Evolutionary conservation across 2,113 vertebrate species (phyloP).

Genomic region (Pleuronectes platessa): DNA sequence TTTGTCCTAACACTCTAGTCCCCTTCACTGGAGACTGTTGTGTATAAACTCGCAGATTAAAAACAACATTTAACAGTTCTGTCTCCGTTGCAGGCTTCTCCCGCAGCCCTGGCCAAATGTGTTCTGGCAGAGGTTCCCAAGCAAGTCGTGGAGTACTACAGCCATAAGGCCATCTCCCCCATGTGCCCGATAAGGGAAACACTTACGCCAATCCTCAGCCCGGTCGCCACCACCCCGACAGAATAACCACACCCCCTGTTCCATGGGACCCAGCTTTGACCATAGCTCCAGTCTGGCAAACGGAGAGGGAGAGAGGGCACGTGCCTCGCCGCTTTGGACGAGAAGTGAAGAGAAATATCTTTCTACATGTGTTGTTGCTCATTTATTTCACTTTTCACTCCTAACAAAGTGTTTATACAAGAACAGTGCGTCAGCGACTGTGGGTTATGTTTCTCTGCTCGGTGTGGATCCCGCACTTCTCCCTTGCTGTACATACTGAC

Average conservation of each 20-base stretch:
- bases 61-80: conserved; percentile 25
- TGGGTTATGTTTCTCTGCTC: conserved; percentile 47
- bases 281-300: conserved; percentile 43
- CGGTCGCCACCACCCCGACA: conserved; percentile 78
- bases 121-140: conserved; percentile 95
- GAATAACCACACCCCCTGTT: conserved; percentile 69
- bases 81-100: conserved; percentile 85
- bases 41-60: conserved; percentile 21
- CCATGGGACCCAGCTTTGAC: conserved; percentile 41
- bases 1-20: neutral
- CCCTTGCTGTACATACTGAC: conserved; percentile 40
- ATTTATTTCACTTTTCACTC: conserved; percentile 56
- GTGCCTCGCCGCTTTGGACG: conserved; percentile 34
- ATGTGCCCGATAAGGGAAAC: conserved; percentile 79
- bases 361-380: conserved; percentile 58
- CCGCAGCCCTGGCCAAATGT: conserved; percentile 91
- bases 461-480: conserved; percentile 39
- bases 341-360: conserved; percentile 48
- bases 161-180: conserved; percentile 89
- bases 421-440: conserved; percentile 39
- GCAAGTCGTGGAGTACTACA: conserved; percentile 96
- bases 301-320: conserved; percentile 35
- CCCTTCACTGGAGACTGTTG: neutral
- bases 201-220: conserved; percentile 79
- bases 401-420: conserved; percentile 67